phyloP scores from a whole-genome alignment of 2,113 vertebrate species.

The Chionomys nivalis region DNA sequence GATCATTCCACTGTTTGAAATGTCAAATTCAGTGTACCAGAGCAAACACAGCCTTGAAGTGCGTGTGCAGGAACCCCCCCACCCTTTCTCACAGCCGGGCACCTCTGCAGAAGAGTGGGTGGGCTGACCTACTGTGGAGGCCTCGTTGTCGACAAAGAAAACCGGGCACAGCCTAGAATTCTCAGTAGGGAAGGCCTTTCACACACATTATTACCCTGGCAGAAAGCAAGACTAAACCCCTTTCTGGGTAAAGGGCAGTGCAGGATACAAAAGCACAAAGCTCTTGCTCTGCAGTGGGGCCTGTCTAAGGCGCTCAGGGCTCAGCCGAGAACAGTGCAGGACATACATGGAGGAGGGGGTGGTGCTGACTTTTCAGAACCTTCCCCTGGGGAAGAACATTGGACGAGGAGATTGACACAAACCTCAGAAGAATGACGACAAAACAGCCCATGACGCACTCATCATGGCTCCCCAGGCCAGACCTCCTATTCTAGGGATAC shows the following conservation, averaged over 20 bases:
- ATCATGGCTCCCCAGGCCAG: neutral
- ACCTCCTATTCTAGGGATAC: neutral
- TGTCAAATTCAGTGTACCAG: slow-evolving; percentile 67
- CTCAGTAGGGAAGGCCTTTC: neutral
- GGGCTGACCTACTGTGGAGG: neutral
- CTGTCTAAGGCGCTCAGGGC: neutral
- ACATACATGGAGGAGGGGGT: neutral
- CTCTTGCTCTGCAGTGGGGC: neutral
- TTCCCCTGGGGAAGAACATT: neutral
- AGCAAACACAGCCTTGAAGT: slow-evolving; percentile 68
- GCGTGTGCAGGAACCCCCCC: neutral
- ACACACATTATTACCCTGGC: slow-evolving; percentile 4
- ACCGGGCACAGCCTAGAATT: slow-evolving; percentile 8
- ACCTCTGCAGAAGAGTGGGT: neutral
- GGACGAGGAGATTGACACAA: neutral
- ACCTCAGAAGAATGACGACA: slow-evolving; percentile 22
- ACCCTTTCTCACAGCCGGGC: slow-evolving; percentile 48
- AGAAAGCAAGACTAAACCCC: neutral
- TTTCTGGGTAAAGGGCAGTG: neutral
- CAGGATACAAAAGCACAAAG: neutral
- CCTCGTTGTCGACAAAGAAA: slow-evolving; percentile 63
- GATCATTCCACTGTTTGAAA: slow-evolving; percentile 61
- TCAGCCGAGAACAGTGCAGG: neutral
- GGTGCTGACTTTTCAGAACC: neutral
- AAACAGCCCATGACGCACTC: neutral